phyloP scores from a whole-genome alignment of 2,797 vertebrate species.

The Sebastes nivosus region DNA sequence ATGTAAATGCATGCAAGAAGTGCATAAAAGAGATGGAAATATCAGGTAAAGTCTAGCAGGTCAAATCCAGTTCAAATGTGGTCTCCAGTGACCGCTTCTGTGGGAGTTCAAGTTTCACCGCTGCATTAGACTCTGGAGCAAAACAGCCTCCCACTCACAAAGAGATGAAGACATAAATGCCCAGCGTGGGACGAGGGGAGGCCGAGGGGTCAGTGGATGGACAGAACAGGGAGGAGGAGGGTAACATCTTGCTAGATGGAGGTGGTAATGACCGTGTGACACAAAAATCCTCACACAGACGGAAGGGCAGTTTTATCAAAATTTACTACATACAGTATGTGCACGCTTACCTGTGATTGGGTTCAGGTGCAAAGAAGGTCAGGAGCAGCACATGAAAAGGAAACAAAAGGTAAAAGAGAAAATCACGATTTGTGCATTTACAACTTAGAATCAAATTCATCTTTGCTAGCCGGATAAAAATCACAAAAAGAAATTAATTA shows the following conservation, averaged over 20 bases:
- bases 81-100: conserved; percentile 44
- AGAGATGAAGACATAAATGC: conserved; percentile 61
- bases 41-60: conserved; percentile 35
- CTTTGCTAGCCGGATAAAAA: background rate
- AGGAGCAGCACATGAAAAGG: conserved; percentile 1
- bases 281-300: background rate
- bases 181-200: conserved; percentile 43
- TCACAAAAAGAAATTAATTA: background rate
- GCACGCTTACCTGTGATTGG: background rate
- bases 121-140: conserved; percentile 16
- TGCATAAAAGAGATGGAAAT: conserved; percentile 18
- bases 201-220: conserved; percentile 54
- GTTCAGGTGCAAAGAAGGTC: background rate
- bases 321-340: background rate
- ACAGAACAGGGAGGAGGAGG: conserved; percentile 45
- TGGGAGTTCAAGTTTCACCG: conserved; percentile 77
- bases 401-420: background rate
- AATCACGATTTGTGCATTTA: background rate
- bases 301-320: background rate
- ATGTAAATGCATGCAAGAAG: background rate
- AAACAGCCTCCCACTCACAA: conserved; percentile 62
- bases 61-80: conserved; percentile 70
- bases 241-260: conserved; percentile 16
- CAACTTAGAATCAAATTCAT: background rate
- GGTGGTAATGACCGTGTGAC: conserved; percentile 61